These are phyloP conservation scores for Leptinotarsa lineolata DNA, from an alignment of 1,140 invertebrate genomes.

Conservation along the genomic window DNA sequence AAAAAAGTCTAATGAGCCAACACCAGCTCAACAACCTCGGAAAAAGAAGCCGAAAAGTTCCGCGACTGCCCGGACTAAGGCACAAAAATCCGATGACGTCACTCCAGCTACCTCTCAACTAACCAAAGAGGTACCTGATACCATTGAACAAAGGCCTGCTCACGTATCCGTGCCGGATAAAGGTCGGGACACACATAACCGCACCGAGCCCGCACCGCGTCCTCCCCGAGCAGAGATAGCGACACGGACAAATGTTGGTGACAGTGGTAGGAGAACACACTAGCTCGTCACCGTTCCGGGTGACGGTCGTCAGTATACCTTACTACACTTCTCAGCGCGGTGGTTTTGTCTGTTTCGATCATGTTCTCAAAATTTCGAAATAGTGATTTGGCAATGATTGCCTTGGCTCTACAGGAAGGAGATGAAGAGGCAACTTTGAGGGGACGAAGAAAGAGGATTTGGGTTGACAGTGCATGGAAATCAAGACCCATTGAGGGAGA, in stretches of 20 bases:
- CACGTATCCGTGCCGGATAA: too few species aligned
- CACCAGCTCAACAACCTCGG: too few species aligned
- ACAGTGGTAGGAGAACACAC: slow-evolving; percentile 11
- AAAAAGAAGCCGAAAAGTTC: too few species aligned
- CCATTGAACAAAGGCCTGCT: too few species aligned
- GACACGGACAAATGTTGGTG: slow-evolving; percentile 9
- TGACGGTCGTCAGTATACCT: neutral
- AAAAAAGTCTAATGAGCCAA: too few species aligned
- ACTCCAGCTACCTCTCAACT: too few species aligned
- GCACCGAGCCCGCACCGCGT: slow-evolving; percentile 25
- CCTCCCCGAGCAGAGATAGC: slow-evolving; percentile 2
- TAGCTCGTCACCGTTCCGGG: slow-evolving; percentile 1
- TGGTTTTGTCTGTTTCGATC: too few species aligned
- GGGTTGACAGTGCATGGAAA: slow-evolving; percentile 26
- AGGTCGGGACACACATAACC: slow-evolving; percentile 24
- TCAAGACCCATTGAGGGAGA: slow-evolving; percentile 27
- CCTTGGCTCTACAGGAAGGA: slow-evolving; percentile 18
- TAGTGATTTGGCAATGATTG: slow-evolving; percentile 21
- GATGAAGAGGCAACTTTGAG: slow-evolving; percentile 8
- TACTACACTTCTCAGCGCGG: too few species aligned
- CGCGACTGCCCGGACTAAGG: too few species aligned
- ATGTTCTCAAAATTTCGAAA: neutral
- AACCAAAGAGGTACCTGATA: too few species aligned
- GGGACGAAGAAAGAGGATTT: slow-evolving; percentile 18
- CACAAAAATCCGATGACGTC: too few species aligned